Base-by-base conservation (phyloP, 2,888 invertebrate species). In the Trachelus iudaicus region DNA sequence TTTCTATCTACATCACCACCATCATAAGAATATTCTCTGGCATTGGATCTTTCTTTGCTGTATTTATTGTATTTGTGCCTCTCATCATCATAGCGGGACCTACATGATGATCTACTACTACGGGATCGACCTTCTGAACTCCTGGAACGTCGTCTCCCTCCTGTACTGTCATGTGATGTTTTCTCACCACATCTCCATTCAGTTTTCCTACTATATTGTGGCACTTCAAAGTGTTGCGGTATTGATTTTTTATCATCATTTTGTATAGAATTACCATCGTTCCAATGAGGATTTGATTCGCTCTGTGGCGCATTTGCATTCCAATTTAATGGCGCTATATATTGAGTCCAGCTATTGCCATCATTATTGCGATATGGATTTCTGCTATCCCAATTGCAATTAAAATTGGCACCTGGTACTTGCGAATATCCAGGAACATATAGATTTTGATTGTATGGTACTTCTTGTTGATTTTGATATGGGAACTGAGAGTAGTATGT, bases 41-140 rank as follows among this genome's bases (percentile, higher is more conserved):
- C 81, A 69, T 11, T 79, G 2, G 84, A 83, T 73, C 76, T 83
- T 30, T 79, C 79, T 74, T 79, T 87, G n/a, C 31, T 77, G 35
- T 80, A 74, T 33, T 82, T 80, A 23, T 81, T 79, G 68, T 83
- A 79, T 34, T 79, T 84, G 6, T 82, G 83, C 76, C 79, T 84
- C 12, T 81, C 79, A 69, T 84, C 81, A 9, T 85, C 80, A 31
- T 85, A 78, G 68, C 84, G 79, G 34, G 84, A 84, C 79, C 84
- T 83, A 40, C 81, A 83, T 0, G 82, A 81, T n/a, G 84, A 81
- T 79, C 85, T 84, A 4, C 80, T 81, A 13, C 80, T 82, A 68
- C 84, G 81, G n/a, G 81, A 83, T 77, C 80, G 81, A 74, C 73
- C 81, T 3, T 86, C 85, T 13, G 87, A 86, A 79, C 85, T 88